Conservation (phyloP, 2,113 vertebrate species). For the Salvelinus alpinus region DNA sequence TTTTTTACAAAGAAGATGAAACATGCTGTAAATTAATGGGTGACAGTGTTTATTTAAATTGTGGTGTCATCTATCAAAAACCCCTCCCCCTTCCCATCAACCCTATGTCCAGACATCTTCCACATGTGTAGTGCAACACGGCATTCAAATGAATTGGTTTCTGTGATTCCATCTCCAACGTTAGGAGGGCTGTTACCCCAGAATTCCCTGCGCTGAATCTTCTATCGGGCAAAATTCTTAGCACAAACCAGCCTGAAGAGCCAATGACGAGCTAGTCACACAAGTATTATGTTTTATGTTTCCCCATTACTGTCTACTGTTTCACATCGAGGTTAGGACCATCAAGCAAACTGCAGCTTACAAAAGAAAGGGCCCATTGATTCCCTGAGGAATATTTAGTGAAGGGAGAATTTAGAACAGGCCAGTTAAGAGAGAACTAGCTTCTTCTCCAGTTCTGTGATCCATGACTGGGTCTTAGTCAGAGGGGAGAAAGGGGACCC, state of each 20-base stretch:
- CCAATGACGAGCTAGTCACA: slow-evolving; percentile 82
- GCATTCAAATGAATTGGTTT: slow-evolving; percentile 32
- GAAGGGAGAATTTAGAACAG: slow-evolving; percentile 77
- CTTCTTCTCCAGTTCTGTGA: slow-evolving; percentile 77
- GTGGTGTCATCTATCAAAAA: slow-evolving; percentile 23
- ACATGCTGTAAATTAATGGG: not conserved
- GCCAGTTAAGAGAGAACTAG: slow-evolving; percentile 73
- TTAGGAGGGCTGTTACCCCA: slow-evolving; percentile 40
- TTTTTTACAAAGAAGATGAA: not conserved
- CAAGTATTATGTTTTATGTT: slow-evolving; percentile 86
- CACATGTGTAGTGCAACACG: slow-evolving; percentile 16
- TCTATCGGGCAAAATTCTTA: slow-evolving; percentile 74
- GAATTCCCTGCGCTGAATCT: slow-evolving; percentile 59
- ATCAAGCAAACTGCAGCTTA: slow-evolving; percentile 75
- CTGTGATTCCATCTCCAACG: slow-evolving; percentile 48
- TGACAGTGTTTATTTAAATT: slow-evolving; percentile 58
- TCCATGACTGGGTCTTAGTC: slow-evolving; percentile 76
- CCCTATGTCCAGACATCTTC: slow-evolving; percentile 13
- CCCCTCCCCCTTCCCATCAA: slow-evolving; percentile 25
- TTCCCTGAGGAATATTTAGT: slow-evolving; percentile 81
- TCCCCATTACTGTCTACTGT: slow-evolving; percentile 81
- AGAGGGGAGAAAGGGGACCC: slow-evolving; percentile 74
- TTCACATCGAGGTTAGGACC: slow-evolving; percentile 79
- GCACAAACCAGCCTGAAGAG: slow-evolving; percentile 64
- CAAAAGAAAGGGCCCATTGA: slow-evolving; percentile 82